Conservation (phyloP, 64 coral and sea anemone species). For the Astreopora myriophthalma region DNA sequence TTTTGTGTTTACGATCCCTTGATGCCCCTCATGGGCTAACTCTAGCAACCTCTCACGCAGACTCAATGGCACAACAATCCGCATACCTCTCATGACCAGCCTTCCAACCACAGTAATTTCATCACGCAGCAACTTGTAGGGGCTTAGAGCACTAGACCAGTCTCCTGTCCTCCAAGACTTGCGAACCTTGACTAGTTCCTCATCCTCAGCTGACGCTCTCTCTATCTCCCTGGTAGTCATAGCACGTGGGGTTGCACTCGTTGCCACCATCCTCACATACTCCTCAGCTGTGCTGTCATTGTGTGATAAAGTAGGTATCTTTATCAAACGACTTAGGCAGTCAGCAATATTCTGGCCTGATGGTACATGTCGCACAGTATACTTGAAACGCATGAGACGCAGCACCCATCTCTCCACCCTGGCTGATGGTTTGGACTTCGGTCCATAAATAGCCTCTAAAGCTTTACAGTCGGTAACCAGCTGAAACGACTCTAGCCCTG, state of each 20-base stretch:
- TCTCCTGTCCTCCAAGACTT: not conserved
- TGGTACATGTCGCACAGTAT: slow-evolving; percentile 24
- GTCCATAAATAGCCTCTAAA: not conserved
- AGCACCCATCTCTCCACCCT: slow-evolving; percentile 40
- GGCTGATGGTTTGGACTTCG: not conserved
- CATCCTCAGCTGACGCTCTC: slow-evolving; percentile 17
- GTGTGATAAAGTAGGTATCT: not conserved
- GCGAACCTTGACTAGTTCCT: not conserved
- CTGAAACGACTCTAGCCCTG: not conserved
- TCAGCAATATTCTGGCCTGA: slow-evolving; percentile 39
- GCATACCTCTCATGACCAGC: slow-evolving; percentile 27
- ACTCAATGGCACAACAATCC: not conserved
- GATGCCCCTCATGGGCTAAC: slow-evolving; percentile 20
- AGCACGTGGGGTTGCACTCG: not conserved
- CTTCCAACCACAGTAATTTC: slow-evolving; percentile 1
- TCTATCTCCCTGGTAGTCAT: slow-evolving; percentile 55
- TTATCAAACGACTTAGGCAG: slow-evolving; percentile 18
- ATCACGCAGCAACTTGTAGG: slow-evolving; percentile 12
- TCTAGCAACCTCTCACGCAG: not conserved
- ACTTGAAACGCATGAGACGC: slow-evolving; percentile 18
- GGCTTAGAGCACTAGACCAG: not conserved
- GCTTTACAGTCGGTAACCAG: not conserved
- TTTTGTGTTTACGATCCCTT: slow-evolving; percentile 14
- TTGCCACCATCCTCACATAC: slow-evolving; percentile 43
- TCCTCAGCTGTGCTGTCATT: slow-evolving; percentile 13